Conservation (phyloP, 2,113 vertebrate species). For the cattle (Bos taurus) region DNA sequence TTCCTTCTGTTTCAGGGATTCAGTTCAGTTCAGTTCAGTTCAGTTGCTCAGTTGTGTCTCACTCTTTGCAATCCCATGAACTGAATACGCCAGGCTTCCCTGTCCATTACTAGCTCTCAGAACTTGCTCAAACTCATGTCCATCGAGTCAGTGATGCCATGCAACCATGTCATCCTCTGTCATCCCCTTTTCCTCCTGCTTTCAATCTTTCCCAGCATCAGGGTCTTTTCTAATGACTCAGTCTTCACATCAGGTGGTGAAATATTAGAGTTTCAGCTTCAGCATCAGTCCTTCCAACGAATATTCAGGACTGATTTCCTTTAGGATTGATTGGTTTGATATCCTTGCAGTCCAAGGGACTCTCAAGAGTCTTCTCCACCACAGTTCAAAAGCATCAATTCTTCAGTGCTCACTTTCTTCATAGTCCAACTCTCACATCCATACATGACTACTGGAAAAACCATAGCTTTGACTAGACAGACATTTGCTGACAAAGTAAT, state of each 20-base stretch:
- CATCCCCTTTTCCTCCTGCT: background rate
- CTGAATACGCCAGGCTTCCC: background rate
- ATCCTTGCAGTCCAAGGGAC: background rate
- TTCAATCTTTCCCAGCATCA: background rate
- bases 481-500: background rate
- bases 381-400: background rate
- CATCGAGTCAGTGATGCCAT: background rate
- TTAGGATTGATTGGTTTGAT: background rate
- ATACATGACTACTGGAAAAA: background rate
- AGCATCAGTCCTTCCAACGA: background rate
- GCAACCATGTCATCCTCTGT: background rate
- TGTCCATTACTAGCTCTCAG: background rate
- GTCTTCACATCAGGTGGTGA: background rate
- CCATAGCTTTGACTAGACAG: background rate
- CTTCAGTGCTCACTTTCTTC: background rate
- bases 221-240: background rate
- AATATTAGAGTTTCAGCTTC: background rate
- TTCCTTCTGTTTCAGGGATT: background rate
- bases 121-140: background rate
- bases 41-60: background rate
- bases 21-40: background rate
- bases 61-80: background rate
- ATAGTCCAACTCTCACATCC: background rate
- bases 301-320: background rate
- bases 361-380: background rate